Percentiles rank a stretch among this genome's conserved stretches.
phyloP scores from a whole-genome alignment of 2,888 invertebrate species.

The Orthosia incerta region DNA sequence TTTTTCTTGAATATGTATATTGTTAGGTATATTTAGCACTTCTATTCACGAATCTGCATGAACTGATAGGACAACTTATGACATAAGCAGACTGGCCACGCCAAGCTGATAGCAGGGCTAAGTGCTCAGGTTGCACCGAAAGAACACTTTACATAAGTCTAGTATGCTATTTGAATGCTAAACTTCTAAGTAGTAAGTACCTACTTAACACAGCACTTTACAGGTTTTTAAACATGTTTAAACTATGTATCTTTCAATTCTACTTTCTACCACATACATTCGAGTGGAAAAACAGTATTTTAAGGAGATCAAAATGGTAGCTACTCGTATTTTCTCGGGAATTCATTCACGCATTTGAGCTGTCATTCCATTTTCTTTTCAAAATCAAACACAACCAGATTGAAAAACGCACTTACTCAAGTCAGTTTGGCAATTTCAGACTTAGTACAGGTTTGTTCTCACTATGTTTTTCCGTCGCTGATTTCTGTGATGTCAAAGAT shows the following conservation, averaged over 20 bases:
- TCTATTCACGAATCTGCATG: neutral
- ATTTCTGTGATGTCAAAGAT: too few relatives aligned
- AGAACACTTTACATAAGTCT: neutral
- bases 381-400: too few relatives aligned
- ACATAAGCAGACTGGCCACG: neutral
- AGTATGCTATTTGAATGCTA: neutral
- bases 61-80: neutral
- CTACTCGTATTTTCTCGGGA: too few relatives aligned
- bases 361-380: too few relatives aligned
- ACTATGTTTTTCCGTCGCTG: too few relatives aligned
- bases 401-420: too few relatives aligned
- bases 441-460: too few relatives aligned
- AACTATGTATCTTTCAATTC: neutral
- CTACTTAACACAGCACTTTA: neutral
- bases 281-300: neutral
- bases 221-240: constrained; percentile 1
- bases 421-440: too few relatives aligned
- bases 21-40: neutral
- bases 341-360: too few relatives aligned
- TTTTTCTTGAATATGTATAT: neutral
- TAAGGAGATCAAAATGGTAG: neutral
- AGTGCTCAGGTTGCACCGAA: neutral
- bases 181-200: neutral
- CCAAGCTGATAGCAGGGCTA: neutral
- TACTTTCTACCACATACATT: neutral